Conservation (phyloP, 2,797 vertebrate species). For the Ispidina picta region DNA sequence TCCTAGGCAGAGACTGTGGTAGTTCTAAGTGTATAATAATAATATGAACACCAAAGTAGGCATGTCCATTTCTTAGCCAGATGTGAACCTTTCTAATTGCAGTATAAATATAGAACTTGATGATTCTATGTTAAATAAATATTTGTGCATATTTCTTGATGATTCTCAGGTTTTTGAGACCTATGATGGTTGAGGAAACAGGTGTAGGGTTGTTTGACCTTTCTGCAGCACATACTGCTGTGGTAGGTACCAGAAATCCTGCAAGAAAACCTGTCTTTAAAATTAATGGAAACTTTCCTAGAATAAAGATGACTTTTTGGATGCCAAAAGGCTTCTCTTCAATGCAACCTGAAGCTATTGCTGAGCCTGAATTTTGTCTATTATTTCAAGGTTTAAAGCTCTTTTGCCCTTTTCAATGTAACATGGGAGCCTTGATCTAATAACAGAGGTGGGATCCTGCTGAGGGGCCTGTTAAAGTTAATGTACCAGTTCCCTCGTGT, state of each 20-base stretch:
- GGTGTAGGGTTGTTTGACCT: background rate
- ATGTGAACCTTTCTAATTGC: background rate
- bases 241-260: background rate
- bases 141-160: background rate
- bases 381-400: slow-evolving; percentile 20
- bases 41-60: background rate
- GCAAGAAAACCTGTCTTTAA: background rate
- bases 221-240: background rate
- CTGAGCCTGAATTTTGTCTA: background rate
- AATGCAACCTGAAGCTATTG: slow-evolving; percentile 19
- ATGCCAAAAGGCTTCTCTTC: slow-evolving; percentile 19
- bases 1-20: background rate
- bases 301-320: background rate
- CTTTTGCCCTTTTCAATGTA: background rate
- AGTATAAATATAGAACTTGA: background rate
- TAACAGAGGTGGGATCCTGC: background rate
- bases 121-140: background rate
- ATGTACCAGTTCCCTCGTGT: background rate
- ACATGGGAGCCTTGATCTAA: background rate
- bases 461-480: background rate
- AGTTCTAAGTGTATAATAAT: background rate
- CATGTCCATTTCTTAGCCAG: background rate
- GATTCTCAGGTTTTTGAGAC: background rate
- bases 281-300: background rate
- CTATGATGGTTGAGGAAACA: background rate